phyloP scores from a whole-genome alignment of 30 jellyfish, hydroid and myxozoan species.

The Turritopsis dohrnii region DNA sequence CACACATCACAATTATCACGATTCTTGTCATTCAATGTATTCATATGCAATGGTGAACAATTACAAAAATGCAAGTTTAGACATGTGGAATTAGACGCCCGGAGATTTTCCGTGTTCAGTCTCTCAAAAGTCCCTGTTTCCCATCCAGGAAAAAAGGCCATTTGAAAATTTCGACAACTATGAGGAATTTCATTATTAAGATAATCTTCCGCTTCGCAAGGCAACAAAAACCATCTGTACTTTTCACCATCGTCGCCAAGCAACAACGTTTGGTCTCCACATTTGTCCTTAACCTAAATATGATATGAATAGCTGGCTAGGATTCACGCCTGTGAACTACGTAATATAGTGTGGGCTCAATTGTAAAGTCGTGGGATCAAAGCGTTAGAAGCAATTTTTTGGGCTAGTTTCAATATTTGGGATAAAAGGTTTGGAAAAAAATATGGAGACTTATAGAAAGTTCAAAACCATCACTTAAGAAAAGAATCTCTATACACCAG shows the following conservation, averaged over 20 bases:
- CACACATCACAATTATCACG: neutral
- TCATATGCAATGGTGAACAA: slow-evolving; percentile 8
- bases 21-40: neutral
- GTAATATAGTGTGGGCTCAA: too few species aligned
- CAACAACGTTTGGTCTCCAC: slow-evolving; percentile 61
- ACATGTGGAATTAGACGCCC: neutral
- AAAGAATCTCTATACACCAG: too few species aligned
- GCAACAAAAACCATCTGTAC: slow-evolving; percentile 76
- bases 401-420: too few species aligned
- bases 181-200: slow-evolving; percentile 34
- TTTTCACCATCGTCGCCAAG: slow-evolving; percentile 72
- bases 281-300: neutral
- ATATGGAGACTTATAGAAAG: too few species aligned
- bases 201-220: slow-evolving; percentile 65
- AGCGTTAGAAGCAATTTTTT: too few species aligned
- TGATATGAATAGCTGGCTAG: neutral
- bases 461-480: too few species aligned
- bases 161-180: slow-evolving; percentile 23
- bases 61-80: slow-evolving; percentile 12
- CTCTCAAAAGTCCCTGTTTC: neutral
- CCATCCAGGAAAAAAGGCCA: slow-evolving; percentile 75
- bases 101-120: neutral
- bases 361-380: too few species aligned
- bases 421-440: too few species aligned
- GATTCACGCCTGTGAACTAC: neutral